A percentile compares a stretch with the other conserved stretches of the same genome.
Conservation (phyloP, 2,113 vertebrate species). For the Ramphastos sulfuratus region DNA sequence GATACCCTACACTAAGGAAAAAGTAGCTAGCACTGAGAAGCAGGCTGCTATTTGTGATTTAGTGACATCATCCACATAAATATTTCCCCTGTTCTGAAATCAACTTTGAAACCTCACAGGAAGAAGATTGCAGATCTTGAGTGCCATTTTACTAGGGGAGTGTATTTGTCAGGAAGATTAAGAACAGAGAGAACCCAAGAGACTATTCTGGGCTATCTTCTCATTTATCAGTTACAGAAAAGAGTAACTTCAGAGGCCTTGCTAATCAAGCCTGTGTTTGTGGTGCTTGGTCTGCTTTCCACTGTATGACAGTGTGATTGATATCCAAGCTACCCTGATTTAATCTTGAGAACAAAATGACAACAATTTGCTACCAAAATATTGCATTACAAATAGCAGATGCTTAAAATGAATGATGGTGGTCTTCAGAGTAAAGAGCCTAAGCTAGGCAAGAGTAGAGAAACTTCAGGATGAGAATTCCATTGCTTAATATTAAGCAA, state of each 20-base stretch:
- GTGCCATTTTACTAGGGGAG: not conserved
- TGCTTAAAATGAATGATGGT: not conserved
- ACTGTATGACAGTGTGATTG: not conserved
- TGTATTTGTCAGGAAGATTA: not conserved
- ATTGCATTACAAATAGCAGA: not conserved
- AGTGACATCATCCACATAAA: slow-evolving; percentile 22
- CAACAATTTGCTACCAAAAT: not conserved
- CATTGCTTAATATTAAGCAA: not conserved
- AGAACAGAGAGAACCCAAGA: not conserved
- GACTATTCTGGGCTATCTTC: not conserved
- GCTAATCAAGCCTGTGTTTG: not conserved
- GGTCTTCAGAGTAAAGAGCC: not conserved
- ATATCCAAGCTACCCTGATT: not conserved
- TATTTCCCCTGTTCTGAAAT: not conserved
- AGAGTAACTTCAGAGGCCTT: not conserved
- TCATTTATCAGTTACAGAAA: not conserved
- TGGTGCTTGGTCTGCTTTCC: not conserved
- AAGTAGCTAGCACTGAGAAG: slow-evolving; percentile 4
- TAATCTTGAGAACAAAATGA: not conserved
- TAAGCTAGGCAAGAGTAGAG: not conserved
- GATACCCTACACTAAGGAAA: not conserved
- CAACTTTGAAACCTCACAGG: not conserved
- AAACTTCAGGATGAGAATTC: not conserved
- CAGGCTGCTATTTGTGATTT: slow-evolving; percentile 11
- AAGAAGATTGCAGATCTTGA: not conserved